Conservation (phyloP, 2,797 vertebrate genomes). For the Ara ararauna region DNA sequence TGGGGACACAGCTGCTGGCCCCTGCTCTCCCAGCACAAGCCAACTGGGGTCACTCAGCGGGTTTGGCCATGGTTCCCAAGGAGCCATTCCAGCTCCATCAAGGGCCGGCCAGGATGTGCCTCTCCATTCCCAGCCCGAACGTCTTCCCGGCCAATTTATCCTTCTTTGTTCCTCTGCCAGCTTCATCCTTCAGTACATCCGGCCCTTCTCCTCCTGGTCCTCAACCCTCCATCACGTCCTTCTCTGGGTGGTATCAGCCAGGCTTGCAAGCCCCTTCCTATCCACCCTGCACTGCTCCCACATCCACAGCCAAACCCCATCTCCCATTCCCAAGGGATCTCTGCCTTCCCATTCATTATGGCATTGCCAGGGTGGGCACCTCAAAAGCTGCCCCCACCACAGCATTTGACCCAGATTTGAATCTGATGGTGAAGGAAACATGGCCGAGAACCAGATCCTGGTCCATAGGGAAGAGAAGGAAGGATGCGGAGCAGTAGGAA, state of each 20-base stretch:
- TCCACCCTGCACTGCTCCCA: not conserved
- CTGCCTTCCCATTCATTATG: not conserved
- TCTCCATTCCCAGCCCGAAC: not conserved
- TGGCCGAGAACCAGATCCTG: not conserved
- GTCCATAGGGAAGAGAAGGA: not conserved
- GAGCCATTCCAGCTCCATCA: not conserved
- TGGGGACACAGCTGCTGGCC: not conserved
- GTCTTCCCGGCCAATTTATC: not conserved
- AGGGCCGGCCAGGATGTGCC: not conserved
- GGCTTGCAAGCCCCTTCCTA: not conserved
- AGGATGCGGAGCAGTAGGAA: not conserved
- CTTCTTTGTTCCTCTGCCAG: conserved; percentile 19
- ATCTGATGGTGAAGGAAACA: not conserved
- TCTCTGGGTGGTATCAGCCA: not conserved
- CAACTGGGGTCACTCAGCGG: not conserved
- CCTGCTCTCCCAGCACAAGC: not conserved
- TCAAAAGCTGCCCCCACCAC: not conserved
- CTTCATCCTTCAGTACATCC: not conserved
- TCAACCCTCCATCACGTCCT: not conserved
- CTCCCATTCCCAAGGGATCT: not conserved
- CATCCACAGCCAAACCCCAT: fast-evolving
- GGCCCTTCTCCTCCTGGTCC: not conserved
- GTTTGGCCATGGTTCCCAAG: not conserved
- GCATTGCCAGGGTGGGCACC: not conserved
- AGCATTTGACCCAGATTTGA: conserved; percentile 39